A percentile compares a stretch with the other conserved stretches of the same genome.
Conservation (phyloP, 2,888 invertebrate genomes). For the Ashinkailepas kermadecensis region DNA sequence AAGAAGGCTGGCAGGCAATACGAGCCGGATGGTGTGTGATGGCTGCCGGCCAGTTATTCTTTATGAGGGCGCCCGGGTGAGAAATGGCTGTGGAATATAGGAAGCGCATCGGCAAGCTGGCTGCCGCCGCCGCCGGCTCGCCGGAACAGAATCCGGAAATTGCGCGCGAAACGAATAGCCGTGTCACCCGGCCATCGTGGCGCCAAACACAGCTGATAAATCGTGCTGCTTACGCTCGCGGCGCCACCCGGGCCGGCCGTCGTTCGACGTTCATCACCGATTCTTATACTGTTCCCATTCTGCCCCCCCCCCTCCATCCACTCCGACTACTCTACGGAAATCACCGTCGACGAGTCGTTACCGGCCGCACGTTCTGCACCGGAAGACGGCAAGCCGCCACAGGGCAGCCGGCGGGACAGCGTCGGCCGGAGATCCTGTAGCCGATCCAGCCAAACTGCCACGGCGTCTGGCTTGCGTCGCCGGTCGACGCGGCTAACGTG, state of each 20-base stretch:
- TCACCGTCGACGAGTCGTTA: background rate
- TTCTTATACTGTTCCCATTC: too few species aligned
- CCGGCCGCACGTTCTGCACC: background rate
- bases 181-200: background rate
- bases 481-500: background rate
- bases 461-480: background rate
- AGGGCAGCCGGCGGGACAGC: background rate
- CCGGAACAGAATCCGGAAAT: background rate
- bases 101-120: background rate
- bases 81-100: constrained; percentile 4
- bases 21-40: background rate
- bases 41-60: background rate
- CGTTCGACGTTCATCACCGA: too few species aligned
- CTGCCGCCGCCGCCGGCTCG: background rate
- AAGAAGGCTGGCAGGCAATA: constrained; percentile 20
- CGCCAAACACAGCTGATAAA: background rate
- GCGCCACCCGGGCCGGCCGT: background rate
- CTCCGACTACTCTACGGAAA: background rate
- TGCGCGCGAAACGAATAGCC: background rate
- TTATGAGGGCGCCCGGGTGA: constrained; percentile 4
- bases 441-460: background rate
- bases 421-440: background rate
- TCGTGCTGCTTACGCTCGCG: background rate
- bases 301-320: too few species aligned
- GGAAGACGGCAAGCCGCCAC: background rate